Conservation (phyloP, 2,888 invertebrate species). For the Cylloceria caligata region DNA sequence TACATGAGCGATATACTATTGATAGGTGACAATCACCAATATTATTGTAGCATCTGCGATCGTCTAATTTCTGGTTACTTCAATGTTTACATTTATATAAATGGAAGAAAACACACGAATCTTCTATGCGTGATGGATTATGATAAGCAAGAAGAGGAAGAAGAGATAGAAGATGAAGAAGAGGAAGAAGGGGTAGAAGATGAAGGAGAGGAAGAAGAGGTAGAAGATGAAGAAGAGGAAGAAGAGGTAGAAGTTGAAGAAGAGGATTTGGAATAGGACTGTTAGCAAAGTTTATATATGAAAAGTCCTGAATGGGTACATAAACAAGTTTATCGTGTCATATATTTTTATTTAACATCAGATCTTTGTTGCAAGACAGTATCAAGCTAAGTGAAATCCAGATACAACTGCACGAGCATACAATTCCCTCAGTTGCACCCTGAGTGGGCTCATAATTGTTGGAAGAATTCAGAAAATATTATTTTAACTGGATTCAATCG, state of each 20-base stretch:
- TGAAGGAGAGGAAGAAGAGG: background rate
- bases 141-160: background rate
- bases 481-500: no score
- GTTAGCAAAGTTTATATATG: no score
- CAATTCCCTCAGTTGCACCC: no score
- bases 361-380: no score
- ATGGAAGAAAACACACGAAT: constrained; percentile 22
- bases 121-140: background rate
- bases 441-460: no score
- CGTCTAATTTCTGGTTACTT: constrained; percentile 1
- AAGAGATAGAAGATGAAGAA: background rate
- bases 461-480: no score
- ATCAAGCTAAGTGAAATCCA: no score
- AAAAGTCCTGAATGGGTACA: no score
- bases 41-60: constrained; percentile 30
- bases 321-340: no score
- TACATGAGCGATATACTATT: constrained; percentile 10
- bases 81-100: constrained; percentile 27
- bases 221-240: background rate
- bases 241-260: background rate
- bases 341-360: no score
- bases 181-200: background rate
- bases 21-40: background rate
- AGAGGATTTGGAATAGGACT: background rate
- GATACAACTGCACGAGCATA: no score